Conservation (phyloP, 2,797 vertebrate genomes). For the Ptychobarbus kaznakovi region DNA sequence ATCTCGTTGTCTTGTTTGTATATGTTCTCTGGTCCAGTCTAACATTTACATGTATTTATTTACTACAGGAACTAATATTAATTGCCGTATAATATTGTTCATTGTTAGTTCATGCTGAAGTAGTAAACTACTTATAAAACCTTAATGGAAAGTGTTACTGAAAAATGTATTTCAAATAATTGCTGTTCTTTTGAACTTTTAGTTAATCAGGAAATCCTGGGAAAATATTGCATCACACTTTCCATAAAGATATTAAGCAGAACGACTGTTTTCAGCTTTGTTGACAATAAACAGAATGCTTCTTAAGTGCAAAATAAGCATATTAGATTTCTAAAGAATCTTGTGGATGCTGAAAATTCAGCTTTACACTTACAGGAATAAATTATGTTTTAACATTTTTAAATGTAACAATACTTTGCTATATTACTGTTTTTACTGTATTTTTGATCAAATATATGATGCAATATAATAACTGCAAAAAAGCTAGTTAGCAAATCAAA, state of each 20-base stretch:
- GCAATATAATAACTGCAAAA: too few species aligned
- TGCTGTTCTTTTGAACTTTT: neutral
- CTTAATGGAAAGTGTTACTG: neutral
- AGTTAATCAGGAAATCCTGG: neutral
- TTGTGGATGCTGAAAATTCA: neutral
- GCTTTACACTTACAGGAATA: neutral
- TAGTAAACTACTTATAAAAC: neutral
- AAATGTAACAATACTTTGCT: too few species aligned
- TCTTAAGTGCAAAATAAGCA: neutral
- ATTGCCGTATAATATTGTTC: neutral
- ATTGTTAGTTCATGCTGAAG: neutral
- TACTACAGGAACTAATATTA: neutral
- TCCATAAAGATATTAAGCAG: neutral
- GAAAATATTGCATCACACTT: neutral
- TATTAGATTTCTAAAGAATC: neutral
- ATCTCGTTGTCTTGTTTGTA: constrained; percentile 12
- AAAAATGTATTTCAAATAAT: neutral
- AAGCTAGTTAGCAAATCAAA: too few species aligned
- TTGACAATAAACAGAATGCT: neutral
- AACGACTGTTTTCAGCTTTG: neutral
- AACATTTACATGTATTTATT: neutral
- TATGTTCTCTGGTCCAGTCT: neutral
- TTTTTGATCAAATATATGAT: too few species aligned
- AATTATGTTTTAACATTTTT: too few species aligned
- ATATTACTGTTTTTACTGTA: too few species aligned